Evolutionary conservation across 2,113 vertebrate species (phyloP), one percentile per base, ranked within the genome.

Genomic region (Vidua macroura): DNA sequence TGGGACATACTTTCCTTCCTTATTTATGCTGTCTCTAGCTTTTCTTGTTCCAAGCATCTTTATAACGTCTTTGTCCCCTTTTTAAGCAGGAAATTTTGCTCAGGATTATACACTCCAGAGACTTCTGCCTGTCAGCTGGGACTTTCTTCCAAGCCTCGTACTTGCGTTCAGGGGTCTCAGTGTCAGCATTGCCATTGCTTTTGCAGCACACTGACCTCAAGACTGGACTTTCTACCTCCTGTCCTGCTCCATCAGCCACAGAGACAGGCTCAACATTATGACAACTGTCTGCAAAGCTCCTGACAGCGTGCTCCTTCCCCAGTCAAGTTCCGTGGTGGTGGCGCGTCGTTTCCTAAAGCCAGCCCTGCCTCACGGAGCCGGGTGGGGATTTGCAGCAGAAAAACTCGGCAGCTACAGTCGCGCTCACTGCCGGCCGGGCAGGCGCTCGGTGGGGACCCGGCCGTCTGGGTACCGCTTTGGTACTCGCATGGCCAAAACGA

Each of bases 401-500:
- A 49, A 62, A 49, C 58, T 35, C 5, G 3, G 27, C 58, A 41
- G 52, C 63, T 10, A 7, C 66, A 2, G n/a, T 15, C 53, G 3
- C 4, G 31, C 25, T 68, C 5, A 2, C 11, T 10, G 43, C 72
- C 25, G 18, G 53, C n/a, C 35, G 7, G 30, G 49, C 15, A 15
- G 0, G 8, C 3, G 5, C 11, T 19, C 8, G 55, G 11, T 0
- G 21, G 10, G 17, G n/a, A 56, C 19, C 33, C 28, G 11, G 27
- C 22, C 3, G 49, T 4, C 62, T 21, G 51, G 13, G 43, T 0
- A 85, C 66, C 43, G 30, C 73, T 68, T 27, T 0, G 41, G 13
- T 15, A 27, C 60, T 25, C 37, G 15, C 64, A 41, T 0, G 56
- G 46, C 66, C 69, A 4, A 2, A 67, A 0, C 2, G 39, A 9